These are phyloP conservation scores for Musca vetustissima DNA, from an alignment of 1,140 invertebrate genomes.

Conservation along the genomic window DNA sequence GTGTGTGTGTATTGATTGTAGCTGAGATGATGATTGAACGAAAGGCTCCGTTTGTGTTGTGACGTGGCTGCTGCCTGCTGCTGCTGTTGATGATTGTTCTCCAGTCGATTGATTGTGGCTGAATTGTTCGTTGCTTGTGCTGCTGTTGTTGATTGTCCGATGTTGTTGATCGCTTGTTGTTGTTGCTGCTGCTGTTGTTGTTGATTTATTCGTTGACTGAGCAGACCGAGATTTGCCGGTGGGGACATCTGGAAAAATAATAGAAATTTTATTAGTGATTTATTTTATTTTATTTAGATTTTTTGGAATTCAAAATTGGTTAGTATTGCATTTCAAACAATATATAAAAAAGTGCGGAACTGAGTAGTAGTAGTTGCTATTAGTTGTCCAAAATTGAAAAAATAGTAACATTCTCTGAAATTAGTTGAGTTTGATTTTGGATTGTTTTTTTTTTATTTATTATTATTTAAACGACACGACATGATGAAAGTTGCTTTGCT, in stretches of 20 bases:
- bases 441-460: too few species aligned
- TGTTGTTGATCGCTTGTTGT: background rate
- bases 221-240: conserved; percentile 48
- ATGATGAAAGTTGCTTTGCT: too few species aligned
- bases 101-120: conserved; percentile 16
- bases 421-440: too few species aligned
- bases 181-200: conserved; percentile 27
- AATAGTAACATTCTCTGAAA: conserved; percentile 12
- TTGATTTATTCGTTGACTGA: conserved; percentile 38
- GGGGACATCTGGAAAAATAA: conserved; percentile 59
- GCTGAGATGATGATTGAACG: conserved; percentile 67
- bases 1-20: conserved; percentile 64
- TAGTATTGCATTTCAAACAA: background rate
- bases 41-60: conserved; percentile 66
- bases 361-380: conserved; percentile 11
- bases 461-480: background rate
- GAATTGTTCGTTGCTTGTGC: conserved; percentile 29
- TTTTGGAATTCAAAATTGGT: background rate
- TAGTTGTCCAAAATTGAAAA: too few species aligned
- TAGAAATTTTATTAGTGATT: conserved; percentile 15
- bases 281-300: too few species aligned
- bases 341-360: background rate
- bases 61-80: conserved; percentile 37
- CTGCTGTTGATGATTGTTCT: conserved; percentile 27
- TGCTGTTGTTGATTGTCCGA: conserved; percentile 3